Evolutionary conservation across 2,888 invertebrate species (phyloP).

Genomic region (Acrobasis consociella): DNA sequence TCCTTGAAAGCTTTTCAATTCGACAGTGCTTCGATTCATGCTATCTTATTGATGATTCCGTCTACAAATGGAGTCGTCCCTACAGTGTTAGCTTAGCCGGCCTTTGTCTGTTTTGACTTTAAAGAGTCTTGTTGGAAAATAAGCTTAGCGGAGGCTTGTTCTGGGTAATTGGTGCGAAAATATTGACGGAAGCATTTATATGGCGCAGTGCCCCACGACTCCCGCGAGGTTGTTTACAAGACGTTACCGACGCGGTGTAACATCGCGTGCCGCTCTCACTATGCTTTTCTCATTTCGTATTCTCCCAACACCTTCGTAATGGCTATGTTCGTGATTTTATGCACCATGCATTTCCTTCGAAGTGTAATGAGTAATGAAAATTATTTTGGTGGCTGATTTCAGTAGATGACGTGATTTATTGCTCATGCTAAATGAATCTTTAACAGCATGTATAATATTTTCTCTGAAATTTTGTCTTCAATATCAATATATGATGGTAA

Average conservation of each 20-base stretch:
- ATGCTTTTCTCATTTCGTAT: slow-evolving; percentile 57
- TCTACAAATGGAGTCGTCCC: slow-evolving; percentile 8
- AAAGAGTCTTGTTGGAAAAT: slow-evolving; percentile 4
- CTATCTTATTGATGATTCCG: slow-evolving; percentile 21
- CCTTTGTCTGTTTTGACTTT: slow-evolving; percentile 12
- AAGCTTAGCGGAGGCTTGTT: slow-evolving; percentile 18
- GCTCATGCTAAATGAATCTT: background rate
- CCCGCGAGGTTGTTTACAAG: slow-evolving; percentile 26
- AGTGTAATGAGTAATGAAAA: slow-evolving; percentile 1
- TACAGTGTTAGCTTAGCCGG: background rate
- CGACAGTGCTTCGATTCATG: slow-evolving; percentile 28
- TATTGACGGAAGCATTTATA: slow-evolving; percentile 46
- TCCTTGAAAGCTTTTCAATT: slow-evolving; percentile 47
- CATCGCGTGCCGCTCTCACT: slow-evolving; percentile 63
- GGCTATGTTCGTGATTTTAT: slow-evolving; percentile 23
- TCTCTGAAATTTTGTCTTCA: background rate
- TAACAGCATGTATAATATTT: background rate
- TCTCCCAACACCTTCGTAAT: slow-evolving; percentile 40
- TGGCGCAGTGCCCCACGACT: slow-evolving; percentile 35
- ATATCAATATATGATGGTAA: background rate
- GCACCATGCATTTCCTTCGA: slow-evolving; percentile 13
- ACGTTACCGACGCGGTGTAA: slow-evolving; percentile 38
- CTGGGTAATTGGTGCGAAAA: slow-evolving; percentile 38
- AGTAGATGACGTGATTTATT: background rate
- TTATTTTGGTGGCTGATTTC: background rate